Base-by-base conservation (phyloP, 2,797 vertebrate species). In the Poecilia picta region DNA sequence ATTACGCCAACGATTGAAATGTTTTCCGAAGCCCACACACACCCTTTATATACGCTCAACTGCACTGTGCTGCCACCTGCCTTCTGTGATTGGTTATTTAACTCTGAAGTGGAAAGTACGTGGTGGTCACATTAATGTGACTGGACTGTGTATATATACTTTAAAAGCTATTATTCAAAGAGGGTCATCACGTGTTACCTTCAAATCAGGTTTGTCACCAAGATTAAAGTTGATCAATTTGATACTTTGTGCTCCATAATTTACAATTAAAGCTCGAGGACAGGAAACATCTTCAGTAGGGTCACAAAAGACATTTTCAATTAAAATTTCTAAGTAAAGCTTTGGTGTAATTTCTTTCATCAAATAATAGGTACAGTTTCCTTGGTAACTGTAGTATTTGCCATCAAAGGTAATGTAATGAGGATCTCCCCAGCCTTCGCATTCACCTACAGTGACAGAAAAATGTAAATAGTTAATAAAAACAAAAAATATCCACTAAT, bases 321-420 rank as follows among this genome's bases (percentile, higher is more conserved):
- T 96, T 89, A 97, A 98, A 83, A 99, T 90, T 25, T 95, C 97
- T 5, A 99, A 95, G 55, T 96, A 66, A 81, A 95, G 81, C 0
- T 0, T 91, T 78, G 95, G 86, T 16, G 0, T 7, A 49, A 96
- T 94, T 92, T 99, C 97, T 90, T 99, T 95, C 94, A 98, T 96
- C 73, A 99, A 95, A 76, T 97, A 85, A 0, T 99, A 99, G 0
- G 97, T 98, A 82, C 98, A 99, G 89, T 97, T 98, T 72, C 98
- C 98, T 95, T 99, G 97, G 88, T 96, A 97, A 90, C 95, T 99
- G 89, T 99, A 99, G 92, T 95, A 98, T 0, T 90, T 77, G 53
- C 98, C 97, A 83, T 99, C 98, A 93, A 99, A 99, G 74, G 98
- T 99, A 79, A 92, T 79, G 87, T 97, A 98, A 92, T 99, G 98